Percentiles rank a stretch among this genome's conserved stretches.
These are phyloP conservation scores for Melangyna quadrimaculata DNA, from an alignment of 2,888 invertebrate species.

Conservation along the genomic window DNA sequence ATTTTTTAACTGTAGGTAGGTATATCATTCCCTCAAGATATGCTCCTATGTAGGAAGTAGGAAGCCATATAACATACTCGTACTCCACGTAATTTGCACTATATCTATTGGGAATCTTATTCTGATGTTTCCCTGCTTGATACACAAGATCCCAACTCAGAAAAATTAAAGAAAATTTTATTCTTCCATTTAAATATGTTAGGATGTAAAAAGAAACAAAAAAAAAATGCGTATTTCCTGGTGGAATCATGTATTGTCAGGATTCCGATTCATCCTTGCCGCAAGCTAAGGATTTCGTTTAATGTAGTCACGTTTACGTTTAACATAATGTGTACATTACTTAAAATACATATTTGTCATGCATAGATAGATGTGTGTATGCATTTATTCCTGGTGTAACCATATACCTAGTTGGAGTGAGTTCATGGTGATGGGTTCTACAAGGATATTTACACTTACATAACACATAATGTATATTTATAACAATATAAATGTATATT, in stretches of 20 bases:
- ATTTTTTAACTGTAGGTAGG: too few relatives aligned
- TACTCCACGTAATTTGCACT: not conserved
- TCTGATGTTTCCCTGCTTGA: not conserved
- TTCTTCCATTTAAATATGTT: not conserved
- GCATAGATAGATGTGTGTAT: not conserved
- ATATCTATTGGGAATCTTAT: not conserved
- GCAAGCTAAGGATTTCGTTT: constrained; percentile 26
- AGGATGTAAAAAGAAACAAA: not conserved
- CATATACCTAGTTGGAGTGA: too few relatives aligned
- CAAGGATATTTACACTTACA: not conserved
- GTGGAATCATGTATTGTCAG: constrained; percentile 14
- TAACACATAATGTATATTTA: not conserved
- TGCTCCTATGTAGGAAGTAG: too few relatives aligned
- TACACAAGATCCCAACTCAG: not conserved
- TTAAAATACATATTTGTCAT: constrained; percentile 35
- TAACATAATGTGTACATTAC: constrained; percentile 48
- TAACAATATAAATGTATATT: not conserved
- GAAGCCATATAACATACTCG: too few relatives aligned
- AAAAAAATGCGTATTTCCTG: constrained; percentile 5
- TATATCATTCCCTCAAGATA: too few relatives aligned
- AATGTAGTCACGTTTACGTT: constrained; percentile 56
- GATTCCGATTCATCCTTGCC: constrained; percentile 31
- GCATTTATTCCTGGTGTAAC: not conserved
- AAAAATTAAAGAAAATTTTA: constrained; percentile 2
- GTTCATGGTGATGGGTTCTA: too few relatives aligned